phyloP scores from a whole-genome alignment of 2,113 vertebrate genomes.

The Archocentrus centrarchus region DNA sequence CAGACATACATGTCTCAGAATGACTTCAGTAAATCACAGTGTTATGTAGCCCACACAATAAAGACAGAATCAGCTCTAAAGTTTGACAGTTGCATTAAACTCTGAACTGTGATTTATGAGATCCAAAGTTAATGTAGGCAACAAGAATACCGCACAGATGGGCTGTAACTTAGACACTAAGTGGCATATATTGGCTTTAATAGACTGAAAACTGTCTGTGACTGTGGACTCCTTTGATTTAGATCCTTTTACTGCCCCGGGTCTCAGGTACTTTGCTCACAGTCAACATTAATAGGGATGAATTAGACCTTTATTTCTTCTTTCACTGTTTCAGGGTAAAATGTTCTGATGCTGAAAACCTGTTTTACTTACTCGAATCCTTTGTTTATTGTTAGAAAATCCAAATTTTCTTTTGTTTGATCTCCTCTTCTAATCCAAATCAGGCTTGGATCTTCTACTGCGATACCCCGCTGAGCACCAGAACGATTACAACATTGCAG shows the following conservation, averaged over 20 bases:
- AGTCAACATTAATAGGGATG: conserved; percentile 45
- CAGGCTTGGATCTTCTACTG: not conserved
- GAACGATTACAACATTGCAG: not conserved
- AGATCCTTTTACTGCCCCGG: conserved; percentile 48
- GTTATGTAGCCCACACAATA: conserved; percentile 34
- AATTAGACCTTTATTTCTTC: conserved; percentile 57
- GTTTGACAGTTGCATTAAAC: conserved; percentile 57
- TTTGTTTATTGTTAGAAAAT: conserved; percentile 1
- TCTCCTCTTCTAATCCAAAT: not conserved
- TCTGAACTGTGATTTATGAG: conserved; percentile 72
- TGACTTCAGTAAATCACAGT: conserved; percentile 29
- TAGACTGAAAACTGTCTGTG: conserved; percentile 72
- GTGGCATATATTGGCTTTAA: conserved; percentile 77
- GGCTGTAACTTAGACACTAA: conserved; percentile 71
- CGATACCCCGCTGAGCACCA: not conserved
- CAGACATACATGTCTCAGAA: not conserved
- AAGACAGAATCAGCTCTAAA: conserved; percentile 60
- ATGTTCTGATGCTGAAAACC: not conserved
- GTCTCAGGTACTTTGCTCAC: conserved; percentile 69
- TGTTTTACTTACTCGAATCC: not conserved
- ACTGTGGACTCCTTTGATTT: conserved; percentile 63
- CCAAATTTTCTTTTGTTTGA: not conserved
- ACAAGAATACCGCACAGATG: conserved; percentile 71
- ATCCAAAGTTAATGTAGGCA: conserved; percentile 58
- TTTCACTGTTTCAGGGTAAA: not conserved